Evolutionary conservation across 2,888 invertebrate genomes (phyloP), one percentile per base, ranked within the genome.

Genomic region (Adelognathus sp.): DNA sequence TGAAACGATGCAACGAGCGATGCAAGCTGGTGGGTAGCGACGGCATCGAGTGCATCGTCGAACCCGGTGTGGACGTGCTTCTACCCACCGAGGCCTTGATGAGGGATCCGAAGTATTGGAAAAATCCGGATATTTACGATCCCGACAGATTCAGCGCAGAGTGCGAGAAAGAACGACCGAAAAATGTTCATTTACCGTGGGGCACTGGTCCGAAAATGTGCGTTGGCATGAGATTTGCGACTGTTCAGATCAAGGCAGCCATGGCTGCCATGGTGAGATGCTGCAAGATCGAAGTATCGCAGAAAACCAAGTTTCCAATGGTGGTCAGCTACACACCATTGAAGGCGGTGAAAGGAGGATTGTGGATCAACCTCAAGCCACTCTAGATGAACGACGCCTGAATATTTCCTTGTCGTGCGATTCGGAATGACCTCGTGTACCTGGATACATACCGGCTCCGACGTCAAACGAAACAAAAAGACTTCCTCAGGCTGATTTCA

Each of bases 171-270:
- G 41, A 36, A 0, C 81, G 86, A 1, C 76, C 80, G 0, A 87
- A 81, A 64, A 86, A 69, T 39, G 24, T 73, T 0, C 85, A 71
- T 46, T 27, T 88, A 14, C 84, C 86, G 0, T 88, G 88, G 50
- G 86, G 88, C 0, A 86, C 86, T 6, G 88, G 88, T 0, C 87
- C 88, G 0, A 81, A 88, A 41, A 84, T 84, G 16, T 88, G 88
- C 54, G 80, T 83, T 1, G 88, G 88, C 0, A 85, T 85, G 79
- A 75, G 84, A 50, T 54, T 88, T 67, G 87, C 80, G 1, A 6
- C 81, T 31, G 11, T 87, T 31, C 75, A 83, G 44, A 79, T 83
- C 3, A 88, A 88, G 60, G 67, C 79, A 3, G 78, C 70, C 2
- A 6, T 85, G 3, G 81, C 72, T 3, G 69, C 76, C 0, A 3